Percentiles rank a stretch among this genome's conserved stretches.
phyloP scores from a whole-genome alignment of 2,888 invertebrate genomes.

The Lasioglossum morio region DNA sequence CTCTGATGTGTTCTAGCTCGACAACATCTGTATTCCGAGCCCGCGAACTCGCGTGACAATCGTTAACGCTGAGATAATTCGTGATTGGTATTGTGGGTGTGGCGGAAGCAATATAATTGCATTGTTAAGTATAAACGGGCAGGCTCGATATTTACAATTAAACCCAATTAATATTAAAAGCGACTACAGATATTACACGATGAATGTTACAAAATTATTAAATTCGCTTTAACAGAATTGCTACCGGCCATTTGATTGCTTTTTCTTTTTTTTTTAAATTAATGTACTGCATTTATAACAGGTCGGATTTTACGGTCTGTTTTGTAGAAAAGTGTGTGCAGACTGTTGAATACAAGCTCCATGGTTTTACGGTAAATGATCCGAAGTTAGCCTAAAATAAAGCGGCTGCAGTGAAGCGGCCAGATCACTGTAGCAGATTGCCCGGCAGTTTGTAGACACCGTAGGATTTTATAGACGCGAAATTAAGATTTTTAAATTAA shows the following conservation, averaged over 20 bases:
- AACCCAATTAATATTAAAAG: background rate
- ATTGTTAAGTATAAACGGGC: background rate
- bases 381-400: background rate
- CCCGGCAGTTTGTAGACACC: slow-evolving; percentile 2
- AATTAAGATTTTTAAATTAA: slow-evolving; percentile 18
- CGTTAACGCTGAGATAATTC: background rate
- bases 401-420: background rate
- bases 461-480: background rate
- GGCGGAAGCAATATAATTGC: background rate
- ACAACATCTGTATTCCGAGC: background rate
- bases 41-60: background rate
- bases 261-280: no score
- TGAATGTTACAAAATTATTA: background rate
- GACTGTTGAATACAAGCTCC: background rate
- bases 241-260: no score
- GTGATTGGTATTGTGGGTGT: background rate
- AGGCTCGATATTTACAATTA: background rate
- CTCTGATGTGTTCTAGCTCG: background rate
- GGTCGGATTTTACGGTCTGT: background rate
- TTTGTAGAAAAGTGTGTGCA: background rate
- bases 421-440: background rate
- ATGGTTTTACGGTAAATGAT: no score
- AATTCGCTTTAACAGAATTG: no score
- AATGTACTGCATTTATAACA: no score
- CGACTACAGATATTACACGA: background rate